Percentiles rank a stretch among this genome's conserved stretches.
Conservation (phyloP, 64 coral and sea anemone species). For the Platygyra sinensis region DNA sequence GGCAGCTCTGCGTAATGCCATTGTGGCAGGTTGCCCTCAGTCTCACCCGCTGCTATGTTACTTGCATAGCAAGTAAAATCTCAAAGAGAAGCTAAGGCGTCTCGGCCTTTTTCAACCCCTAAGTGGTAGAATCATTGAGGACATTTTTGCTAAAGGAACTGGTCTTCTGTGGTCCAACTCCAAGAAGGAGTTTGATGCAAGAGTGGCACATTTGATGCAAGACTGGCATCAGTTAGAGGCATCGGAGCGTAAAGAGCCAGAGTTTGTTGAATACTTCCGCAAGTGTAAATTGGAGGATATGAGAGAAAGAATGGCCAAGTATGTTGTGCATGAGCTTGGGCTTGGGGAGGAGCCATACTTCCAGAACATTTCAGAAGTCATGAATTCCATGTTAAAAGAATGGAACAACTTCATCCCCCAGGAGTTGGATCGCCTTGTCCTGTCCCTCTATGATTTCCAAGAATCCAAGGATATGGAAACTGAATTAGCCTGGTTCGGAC, state of each 20-base stretch:
- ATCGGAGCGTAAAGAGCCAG: conserved; percentile 13
- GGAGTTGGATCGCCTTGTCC: conserved; percentile 57
- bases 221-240: conserved; percentile 17
- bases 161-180: conserved; percentile 55
- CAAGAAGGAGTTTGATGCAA: conserved; percentile 49
- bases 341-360: conserved; percentile 42
- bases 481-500: conserved; percentile 45
- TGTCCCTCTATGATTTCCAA: no score
- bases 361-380: conserved; percentile 45
- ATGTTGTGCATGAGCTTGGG: conserved; percentile 32
- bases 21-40: conserved; percentile 32
- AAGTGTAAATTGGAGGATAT: conserved; percentile 17
- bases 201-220: conserved; percentile 21
- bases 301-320: conserved; percentile 38
- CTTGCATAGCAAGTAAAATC: conserved; percentile 55
- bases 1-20: conserved; percentile 34
- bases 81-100: conserved; percentile 52
- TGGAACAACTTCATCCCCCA: no score
- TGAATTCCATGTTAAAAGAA: conserved; percentile 64
- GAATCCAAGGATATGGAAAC: conserved; percentile 21
- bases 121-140: conserved; percentile 51
- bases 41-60: conserved; percentile 53
- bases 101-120: conserved; percentile 51
- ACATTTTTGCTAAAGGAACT: conserved; percentile 60
- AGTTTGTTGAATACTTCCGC: conserved; percentile 37